Conservation (phyloP, 2,797 vertebrate genomes). For the Urophycis tenuis region DNA sequence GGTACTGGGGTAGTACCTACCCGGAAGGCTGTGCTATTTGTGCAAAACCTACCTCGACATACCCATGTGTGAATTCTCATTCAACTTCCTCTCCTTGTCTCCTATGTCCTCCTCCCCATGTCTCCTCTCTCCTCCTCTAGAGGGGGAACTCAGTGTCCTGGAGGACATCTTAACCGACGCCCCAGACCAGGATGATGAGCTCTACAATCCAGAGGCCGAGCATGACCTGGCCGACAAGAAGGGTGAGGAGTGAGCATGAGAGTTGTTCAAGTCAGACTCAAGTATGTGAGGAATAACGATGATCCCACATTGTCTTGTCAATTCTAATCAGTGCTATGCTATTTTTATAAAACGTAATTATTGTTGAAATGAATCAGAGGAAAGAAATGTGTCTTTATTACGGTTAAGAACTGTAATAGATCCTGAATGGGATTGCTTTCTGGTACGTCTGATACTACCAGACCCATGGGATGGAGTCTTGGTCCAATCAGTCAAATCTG, state of each 20-base stretch:
- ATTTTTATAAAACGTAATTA: too few relatives aligned
- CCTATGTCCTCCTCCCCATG: not conserved
- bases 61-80: not conserved
- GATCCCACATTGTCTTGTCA: not conserved
- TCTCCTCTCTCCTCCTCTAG: conserved; percentile 51
- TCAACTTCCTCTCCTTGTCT: not conserved
- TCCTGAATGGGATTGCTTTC: too few relatives aligned
- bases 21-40: not conserved
- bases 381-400: too few relatives aligned
- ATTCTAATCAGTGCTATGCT: not conserved
- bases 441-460: too few relatives aligned
- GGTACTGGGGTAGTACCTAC: not conserved
- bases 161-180: conserved; percentile 97
- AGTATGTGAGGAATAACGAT: not conserved
- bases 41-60: too few relatives aligned
- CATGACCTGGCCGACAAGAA: conserved; percentile 89
- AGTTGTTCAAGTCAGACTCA: too few relatives aligned
- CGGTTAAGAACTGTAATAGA: too few relatives aligned
- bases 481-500: too few relatives aligned
- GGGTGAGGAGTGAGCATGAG: conserved; percentile 59
- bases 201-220: conserved; percentile 94
- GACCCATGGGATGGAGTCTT: too few relatives aligned
- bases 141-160: conserved; percentile 92
- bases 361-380: too few relatives aligned
- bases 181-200: conserved; percentile 94